A percentile compares a stretch with the other conserved stretches of the same genome.
Evolutionary conservation across 2,888 invertebrate genomes (phyloP).

Genomic region (Microdon myrmicae): DNA sequence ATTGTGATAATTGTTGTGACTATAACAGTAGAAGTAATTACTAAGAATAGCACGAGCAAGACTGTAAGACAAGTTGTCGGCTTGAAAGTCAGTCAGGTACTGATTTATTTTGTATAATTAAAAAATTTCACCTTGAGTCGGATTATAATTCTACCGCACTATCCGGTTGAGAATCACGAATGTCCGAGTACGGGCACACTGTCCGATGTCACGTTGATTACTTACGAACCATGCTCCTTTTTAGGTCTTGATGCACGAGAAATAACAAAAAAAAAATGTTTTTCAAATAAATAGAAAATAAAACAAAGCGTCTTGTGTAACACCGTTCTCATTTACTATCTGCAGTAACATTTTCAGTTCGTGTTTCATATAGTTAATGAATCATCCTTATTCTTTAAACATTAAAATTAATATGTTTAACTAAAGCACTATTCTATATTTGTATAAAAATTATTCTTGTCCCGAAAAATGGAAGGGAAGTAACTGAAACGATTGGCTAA

Average conservation of each 20-base stretch:
- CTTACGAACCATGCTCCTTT: neutral
- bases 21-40: no score
- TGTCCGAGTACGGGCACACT: no score
- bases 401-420: conserved; percentile 47
- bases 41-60: no score
- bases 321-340: conserved; percentile 29
- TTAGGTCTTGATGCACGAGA: neutral
- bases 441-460: conserved; percentile 40
- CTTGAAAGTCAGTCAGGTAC: no score
- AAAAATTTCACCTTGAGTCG: no score
- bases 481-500: no score
- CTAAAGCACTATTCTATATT: conserved; percentile 41
- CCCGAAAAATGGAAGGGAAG: no score
- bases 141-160: no score
- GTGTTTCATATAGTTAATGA: conserved; percentile 37
- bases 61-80: no score
- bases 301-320: conserved; percentile 22
- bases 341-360: conserved; percentile 35
- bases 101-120: no score
- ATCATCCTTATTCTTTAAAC: conserved; percentile 46
- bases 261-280: neutral
- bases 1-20: no score
- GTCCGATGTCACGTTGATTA: conserved; percentile 7
- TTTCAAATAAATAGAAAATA: conserved; percentile 2
- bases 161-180: no score